Percentiles rank a stretch among this genome's conserved stretches.
Conservation (phyloP, 1,140 invertebrate genomes). For the Drosophila grimshawi region DNA sequence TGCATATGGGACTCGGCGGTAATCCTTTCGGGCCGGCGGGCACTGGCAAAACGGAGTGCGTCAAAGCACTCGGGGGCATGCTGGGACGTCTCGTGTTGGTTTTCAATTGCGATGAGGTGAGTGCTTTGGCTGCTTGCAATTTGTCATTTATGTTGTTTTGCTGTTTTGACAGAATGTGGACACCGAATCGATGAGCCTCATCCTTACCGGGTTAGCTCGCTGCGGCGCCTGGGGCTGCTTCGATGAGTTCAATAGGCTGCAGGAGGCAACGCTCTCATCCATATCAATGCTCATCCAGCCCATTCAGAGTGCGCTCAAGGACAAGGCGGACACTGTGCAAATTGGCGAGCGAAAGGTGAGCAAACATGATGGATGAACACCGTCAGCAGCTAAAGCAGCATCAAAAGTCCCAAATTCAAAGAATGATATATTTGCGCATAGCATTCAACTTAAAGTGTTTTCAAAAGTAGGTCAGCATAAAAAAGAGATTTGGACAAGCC, state of each 20-base stretch:
- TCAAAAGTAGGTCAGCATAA: too few relatives aligned
- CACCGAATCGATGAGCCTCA: slow-evolving; percentile 95
- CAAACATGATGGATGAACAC: slow-evolving; percentile 48
- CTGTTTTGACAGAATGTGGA: slow-evolving; percentile 92
- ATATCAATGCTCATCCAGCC: slow-evolving; percentile 96
- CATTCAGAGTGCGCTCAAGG: slow-evolving; percentile 93
- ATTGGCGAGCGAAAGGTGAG: slow-evolving; percentile 91
- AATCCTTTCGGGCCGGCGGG: slow-evolving; percentile 99
- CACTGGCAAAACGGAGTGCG: slow-evolving; percentile 98
- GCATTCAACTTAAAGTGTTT: too few relatives aligned
- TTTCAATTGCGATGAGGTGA: slow-evolving; percentile 98
- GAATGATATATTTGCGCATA: too few relatives aligned
- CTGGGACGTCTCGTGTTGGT: slow-evolving; percentile 97
- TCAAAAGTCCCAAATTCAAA: neutral
- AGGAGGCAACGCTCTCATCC: slow-evolving; percentile 96
- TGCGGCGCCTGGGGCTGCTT: slow-evolving; percentile 99
- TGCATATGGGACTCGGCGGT: slow-evolving; percentile 97
- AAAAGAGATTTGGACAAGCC: too few relatives aligned
- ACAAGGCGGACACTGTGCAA: slow-evolving; percentile 87
- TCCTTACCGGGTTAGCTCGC: slow-evolving; percentile 95
- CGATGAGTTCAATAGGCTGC: slow-evolving; percentile 98
- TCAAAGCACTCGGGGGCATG: slow-evolving; percentile 96
- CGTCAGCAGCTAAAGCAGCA: neutral
- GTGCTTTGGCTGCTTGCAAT: slow-evolving; percentile 42
- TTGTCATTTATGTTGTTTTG: slow-evolving; percentile 59